phyloP scores from a whole-genome alignment of 1,140 invertebrate species.

The Formica selysi region DNA sequence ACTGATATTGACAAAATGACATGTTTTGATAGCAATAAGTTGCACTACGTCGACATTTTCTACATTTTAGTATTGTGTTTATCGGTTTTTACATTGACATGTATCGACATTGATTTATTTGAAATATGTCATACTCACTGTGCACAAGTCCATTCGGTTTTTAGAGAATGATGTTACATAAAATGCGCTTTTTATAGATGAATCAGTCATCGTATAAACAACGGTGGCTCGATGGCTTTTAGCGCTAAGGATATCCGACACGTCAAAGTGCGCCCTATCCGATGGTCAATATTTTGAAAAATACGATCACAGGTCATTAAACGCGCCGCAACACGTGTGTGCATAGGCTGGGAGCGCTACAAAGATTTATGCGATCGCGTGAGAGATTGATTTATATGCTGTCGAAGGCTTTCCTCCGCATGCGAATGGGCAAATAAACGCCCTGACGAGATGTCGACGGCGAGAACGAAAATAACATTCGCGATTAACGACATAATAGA shows the following conservation, averaged over 20 bases:
- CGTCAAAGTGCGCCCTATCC: slow-evolving; percentile 9
- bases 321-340: slow-evolving; percentile 45
- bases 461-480: slow-evolving; percentile 54
- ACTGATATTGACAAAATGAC: slow-evolving; percentile 3
- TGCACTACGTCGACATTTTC: not conserved
- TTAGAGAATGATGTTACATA: slow-evolving; percentile 48
- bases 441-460: slow-evolving; percentile 46
- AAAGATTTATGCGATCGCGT: slow-evolving; percentile 68
- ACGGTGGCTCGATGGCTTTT: slow-evolving; percentile 49
- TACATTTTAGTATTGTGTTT: slow-evolving; percentile 24
- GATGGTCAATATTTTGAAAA: slow-evolving; percentile 44
- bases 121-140: slow-evolving; percentile 45
- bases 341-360: slow-evolving; percentile 38
- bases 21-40: slow-evolving; percentile 29
- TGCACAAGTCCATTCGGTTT: slow-evolving; percentile 8
- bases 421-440: slow-evolving; percentile 63
- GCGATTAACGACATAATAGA: slow-evolving; percentile 60
- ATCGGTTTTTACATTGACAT: slow-evolving; percentile 30
- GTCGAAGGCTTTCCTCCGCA: slow-evolving; percentile 32
- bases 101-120: slow-evolving; percentile 52
- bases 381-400: slow-evolving; percentile 65
- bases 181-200: slow-evolving; percentile 48
- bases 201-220: slow-evolving; percentile 59
- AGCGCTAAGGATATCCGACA: slow-evolving; percentile 47
- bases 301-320: slow-evolving; percentile 62